Percentiles rank a stretch among this genome's conserved stretches.
These are phyloP conservation scores for Drosophila lacertosa DNA, from an alignment of 1,140 invertebrate species.

Conservation along the genomic window DNA sequence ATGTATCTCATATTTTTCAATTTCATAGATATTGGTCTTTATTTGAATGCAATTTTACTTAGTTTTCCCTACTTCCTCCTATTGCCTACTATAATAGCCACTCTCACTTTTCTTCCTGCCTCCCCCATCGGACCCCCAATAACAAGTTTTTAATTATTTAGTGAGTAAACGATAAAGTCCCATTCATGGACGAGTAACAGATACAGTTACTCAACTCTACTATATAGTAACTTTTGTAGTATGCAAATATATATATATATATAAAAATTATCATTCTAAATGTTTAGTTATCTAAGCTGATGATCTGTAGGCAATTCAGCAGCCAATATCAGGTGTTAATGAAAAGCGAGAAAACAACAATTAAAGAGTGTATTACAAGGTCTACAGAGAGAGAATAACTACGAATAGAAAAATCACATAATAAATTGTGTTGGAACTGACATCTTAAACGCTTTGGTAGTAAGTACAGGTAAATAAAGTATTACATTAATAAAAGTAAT, in stretches of 20 bases:
- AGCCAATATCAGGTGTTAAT: neutral
- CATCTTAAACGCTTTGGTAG: neutral
- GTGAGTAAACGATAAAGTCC: neutral
- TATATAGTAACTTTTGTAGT: neutral
- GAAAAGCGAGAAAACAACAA: neutral
- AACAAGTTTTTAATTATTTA: neutral
- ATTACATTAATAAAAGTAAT: neutral
- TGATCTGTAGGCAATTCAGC: neutral
- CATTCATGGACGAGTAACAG: slow-evolving; percentile 9
- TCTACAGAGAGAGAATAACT: neutral
- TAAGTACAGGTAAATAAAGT: neutral
- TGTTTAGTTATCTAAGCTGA: neutral
- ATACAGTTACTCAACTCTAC: neutral
- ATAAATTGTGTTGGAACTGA: neutral
- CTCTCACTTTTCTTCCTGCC: neutral
- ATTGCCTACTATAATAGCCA: no score
- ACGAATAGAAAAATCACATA: neutral
- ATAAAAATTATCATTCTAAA: neutral
- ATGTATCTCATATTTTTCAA: no score
- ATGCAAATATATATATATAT: neutral
- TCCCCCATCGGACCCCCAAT: neutral
- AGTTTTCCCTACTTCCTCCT: no score
- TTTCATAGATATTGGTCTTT: no score
- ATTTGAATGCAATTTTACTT: no score
- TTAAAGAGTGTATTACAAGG: neutral